Base-by-base conservation (phyloP, 2,888 invertebrate genomes). In the Synergus umbraculus region DNA sequence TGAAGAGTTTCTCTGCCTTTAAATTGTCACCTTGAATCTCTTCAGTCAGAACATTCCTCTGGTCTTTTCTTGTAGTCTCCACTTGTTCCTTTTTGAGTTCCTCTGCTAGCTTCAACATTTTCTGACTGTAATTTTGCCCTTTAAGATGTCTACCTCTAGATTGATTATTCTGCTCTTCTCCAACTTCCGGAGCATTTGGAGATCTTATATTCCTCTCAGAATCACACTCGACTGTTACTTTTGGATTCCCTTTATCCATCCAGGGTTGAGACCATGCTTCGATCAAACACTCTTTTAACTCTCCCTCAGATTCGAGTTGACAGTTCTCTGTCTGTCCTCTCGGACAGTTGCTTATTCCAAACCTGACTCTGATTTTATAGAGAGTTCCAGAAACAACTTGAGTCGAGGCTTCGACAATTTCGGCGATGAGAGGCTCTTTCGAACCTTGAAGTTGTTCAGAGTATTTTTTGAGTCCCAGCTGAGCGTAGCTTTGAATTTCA, bases 231-330 rank as follows among this genome's bases (percentile, higher is more conserved):
- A 82, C 64, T 8, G 77, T 76, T 2, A 83, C 78, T 15, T 82
- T 44, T 4, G 81, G 79, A 12, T 92, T 92, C 76, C 93, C 92
- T 78, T 89, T 78, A 41, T 93, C 92, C 78, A 94, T 82, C 95
- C 95, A 95, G 1, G 94, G 93, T 85, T 93, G 92, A 64, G 94
- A 93, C 95, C 94, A 95, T 67, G 95, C 91, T 77, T 90, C 85
- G 41, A 95, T 87, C 37, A 92, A 85, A 86, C 95, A 95, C 13
- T 86, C 84, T 29, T 85, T 86, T 0, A 83, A 80, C 37, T 89
- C 87, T 2, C 87, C 85, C 58, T 89, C 87, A 8, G 90, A 84
- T 66, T 90, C 86, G 49, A 90, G 80, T 54, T 88, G 79, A 63
- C 91, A 91, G 43, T 87, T 86, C 15, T 88, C 86, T 64, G 87